Base-by-base conservation (phyloP, 2,888 invertebrate genomes). In the Pycnomerus fuliginosus region DNA sequence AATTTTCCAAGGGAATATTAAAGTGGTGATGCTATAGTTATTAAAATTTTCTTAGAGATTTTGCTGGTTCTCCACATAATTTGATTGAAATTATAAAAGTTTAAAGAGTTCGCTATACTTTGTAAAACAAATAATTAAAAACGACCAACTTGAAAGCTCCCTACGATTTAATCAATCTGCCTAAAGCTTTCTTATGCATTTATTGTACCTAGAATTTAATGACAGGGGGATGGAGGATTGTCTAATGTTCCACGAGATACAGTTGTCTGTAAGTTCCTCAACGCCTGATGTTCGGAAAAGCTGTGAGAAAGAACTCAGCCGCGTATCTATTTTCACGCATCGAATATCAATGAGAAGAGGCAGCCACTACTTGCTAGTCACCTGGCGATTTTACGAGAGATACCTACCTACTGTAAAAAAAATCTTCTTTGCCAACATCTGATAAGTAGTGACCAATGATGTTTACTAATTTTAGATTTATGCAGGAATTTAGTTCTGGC, bases 281-380 rank as follows among this genome's bases (percentile, higher is more conserved):
- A 50, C 53, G 46, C 29, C 48, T 44, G 51, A 43, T 54, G 50
- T 55, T 56, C 55, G 48, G 29, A 44, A 50, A 45, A 44, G 52
- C 56, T 52, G 37, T 48, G 50, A 50, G 52, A 59, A 59, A 56
- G 58, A 59, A 60, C 56, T 59, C 53, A 58, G 50, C 5, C 20
- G 5, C 52, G 52, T 61, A 59, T 61, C 60, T 56, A 56, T 56
- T 56, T 53, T 51, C 60, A 57, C 59, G 56, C 47, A 48, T 55
- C 49, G 62, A 62, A 64, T 62, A 62, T 59, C 59, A 64, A 63
- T 63, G 62, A 63, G 59, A 53, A n/a, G n/a, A n/a, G n/a, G n/a
- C n/a, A n/a, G n/a, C n/a, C n/a, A n/a, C n/a, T n/a, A n/a, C n/a
- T n/a, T n/a, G n/a, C n/a, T n/a, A n/a, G n/a, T n/a, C n/a, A n/a